These are phyloP conservation scores for Astyanax mexicanus DNA, from an alignment of 2,797 vertebrate species.

Conservation along the genomic window DNA sequence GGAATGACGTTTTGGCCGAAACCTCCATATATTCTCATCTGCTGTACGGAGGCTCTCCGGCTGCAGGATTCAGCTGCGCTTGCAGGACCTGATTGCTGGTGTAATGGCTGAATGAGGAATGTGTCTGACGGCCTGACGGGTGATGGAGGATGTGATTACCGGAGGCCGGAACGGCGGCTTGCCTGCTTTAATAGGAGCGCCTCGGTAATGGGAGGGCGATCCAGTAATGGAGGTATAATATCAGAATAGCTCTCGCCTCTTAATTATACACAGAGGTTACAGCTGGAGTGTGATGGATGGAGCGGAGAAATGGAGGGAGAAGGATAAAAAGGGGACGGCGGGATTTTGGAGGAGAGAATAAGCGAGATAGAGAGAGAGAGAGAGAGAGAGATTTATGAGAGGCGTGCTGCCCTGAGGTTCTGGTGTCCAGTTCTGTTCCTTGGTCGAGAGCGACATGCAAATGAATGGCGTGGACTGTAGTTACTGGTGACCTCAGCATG, in stretches of 20 bases:
- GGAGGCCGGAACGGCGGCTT: not conserved
- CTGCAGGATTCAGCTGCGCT: not conserved
- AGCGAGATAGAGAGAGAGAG: not conserved
- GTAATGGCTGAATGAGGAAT: not conserved
- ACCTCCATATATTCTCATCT: not conserved
- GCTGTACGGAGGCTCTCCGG: not conserved
- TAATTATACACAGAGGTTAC: slow-evolving; percentile 3
- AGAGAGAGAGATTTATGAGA: not conserved
- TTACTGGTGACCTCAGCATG: slow-evolving; percentile 4
- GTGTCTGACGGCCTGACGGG: not conserved
- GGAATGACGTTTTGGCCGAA: not conserved
- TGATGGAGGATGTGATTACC: slow-evolving; percentile 28
- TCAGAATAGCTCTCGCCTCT: not conserved
- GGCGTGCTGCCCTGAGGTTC: not conserved
- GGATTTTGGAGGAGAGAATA: not conserved
- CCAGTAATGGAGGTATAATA: not conserved
- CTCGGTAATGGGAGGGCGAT: slow-evolving; percentile 6
- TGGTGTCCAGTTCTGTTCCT: not conserved
- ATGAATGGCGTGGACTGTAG: not conserved
- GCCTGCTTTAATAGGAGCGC: slow-evolving; percentile 8
- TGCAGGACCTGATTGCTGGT: not conserved
- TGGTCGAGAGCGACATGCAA: not conserved
- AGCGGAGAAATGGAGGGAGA: not conserved
- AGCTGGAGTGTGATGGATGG: not conserved
- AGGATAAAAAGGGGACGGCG: not conserved